A percentile compares a stretch with the other conserved stretches of the same genome.
Conservation (phyloP, 1,140 invertebrate genomes). For the Rhizoglyphus robini region DNA sequence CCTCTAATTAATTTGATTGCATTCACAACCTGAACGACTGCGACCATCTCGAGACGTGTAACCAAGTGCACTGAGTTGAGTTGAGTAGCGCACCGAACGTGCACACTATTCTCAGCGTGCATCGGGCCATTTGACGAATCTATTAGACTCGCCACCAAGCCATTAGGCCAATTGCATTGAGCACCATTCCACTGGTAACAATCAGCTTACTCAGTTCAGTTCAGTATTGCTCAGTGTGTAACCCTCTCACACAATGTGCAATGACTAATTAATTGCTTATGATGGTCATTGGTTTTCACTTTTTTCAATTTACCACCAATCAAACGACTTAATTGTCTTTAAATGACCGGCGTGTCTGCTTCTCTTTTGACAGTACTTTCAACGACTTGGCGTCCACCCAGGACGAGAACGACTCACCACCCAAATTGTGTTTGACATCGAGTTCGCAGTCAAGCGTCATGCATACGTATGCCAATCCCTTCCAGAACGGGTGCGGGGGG, state of each 20-base stretch:
- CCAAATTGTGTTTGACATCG: not conserved
- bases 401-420: not conserved
- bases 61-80: not conserved
- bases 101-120: too few relatives aligned
- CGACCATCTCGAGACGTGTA: not conserved
- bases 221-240: too few relatives aligned
- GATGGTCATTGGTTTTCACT: too few relatives aligned
- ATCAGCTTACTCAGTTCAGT: not conserved
- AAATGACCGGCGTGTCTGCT: too few relatives aligned
- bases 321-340: too few relatives aligned
- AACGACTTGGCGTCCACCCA: not conserved
- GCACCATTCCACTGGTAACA: not conserved
- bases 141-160: not conserved
- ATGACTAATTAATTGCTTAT: not conserved
- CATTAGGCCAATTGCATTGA: not conserved
- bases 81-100: too few relatives aligned
- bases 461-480: slow-evolving; percentile 16
- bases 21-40: not conserved
- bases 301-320: too few relatives aligned
- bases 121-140: not conserved
- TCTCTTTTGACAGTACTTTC: not conserved
- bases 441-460: not conserved
- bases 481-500: not conserved
- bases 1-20: slow-evolving; percentile 13
- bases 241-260: not conserved